phyloP scores from a whole-genome alignment of 2,113 vertebrate genomes.

The Cervus canadensis region DNA sequence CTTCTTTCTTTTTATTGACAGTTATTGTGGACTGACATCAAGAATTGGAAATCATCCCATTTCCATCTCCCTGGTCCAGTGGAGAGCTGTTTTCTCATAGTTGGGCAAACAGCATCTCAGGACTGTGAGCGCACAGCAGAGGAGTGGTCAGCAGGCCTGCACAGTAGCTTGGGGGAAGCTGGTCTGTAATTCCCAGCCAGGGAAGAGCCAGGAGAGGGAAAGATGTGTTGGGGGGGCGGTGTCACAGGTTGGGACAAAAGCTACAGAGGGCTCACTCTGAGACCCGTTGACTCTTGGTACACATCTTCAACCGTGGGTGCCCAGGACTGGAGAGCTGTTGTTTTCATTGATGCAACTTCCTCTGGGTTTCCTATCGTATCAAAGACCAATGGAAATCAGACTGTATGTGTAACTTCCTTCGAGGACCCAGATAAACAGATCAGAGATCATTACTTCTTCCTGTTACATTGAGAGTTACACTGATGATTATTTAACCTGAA shows the following conservation, averaged over 20 bases:
- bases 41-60: neutral
- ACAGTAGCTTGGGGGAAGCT: rapidly evolving
- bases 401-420: neutral
- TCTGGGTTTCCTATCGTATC: neutral
- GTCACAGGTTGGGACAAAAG: neutral
- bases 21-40: neutral
- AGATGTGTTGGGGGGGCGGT: rapidly evolving
- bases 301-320: too few relatives aligned
- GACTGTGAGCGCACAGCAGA: rapidly evolving
- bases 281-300: rapidly evolving
- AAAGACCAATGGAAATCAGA: neutral
- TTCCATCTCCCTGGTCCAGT: neutral
- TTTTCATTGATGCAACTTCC: neutral
- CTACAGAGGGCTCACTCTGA: rapidly evolving
- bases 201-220: neutral
- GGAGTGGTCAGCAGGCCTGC: rapidly evolving
- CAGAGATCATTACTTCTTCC: neutral
- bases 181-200: too few relatives aligned
- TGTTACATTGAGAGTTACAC: neutral
- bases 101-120: rapidly evolving
- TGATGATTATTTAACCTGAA: neutral
- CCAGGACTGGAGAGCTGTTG: too few relatives aligned
- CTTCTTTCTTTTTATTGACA: neutral
- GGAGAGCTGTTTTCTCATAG: neutral
- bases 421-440: neutral